phyloP scores from a whole-genome alignment of 2,888 invertebrate species.

The Liposcelis brunnea region DNA sequence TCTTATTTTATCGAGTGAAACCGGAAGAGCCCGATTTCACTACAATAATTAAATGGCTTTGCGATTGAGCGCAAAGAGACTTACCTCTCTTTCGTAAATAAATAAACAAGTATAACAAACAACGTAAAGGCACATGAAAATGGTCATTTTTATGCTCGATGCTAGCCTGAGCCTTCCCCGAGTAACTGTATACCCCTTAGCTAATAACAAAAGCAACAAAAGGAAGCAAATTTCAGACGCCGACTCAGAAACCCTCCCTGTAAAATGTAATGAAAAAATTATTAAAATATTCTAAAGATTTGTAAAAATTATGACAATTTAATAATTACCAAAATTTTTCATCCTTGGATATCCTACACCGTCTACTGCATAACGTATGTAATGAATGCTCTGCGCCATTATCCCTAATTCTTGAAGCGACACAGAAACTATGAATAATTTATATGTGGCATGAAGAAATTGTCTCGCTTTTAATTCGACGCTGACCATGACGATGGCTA shows the following conservation, averaged over 20 bases:
- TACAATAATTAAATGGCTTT: too few species aligned
- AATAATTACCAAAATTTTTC: slow-evolving; percentile 26
- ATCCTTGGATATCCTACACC: slow-evolving; percentile 41
- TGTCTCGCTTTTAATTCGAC: slow-evolving; percentile 61
- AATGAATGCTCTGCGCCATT: slow-evolving; percentile 47
- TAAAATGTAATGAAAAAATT: slow-evolving; percentile 19
- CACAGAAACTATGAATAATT: slow-evolving; percentile 59
- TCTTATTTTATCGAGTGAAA: too few species aligned
- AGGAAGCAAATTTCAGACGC: slow-evolving; percentile 59
- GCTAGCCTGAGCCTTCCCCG: slow-evolving; percentile 56
- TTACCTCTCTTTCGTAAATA: slow-evolving; percentile 60
- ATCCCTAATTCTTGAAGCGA: slow-evolving; percentile 53
- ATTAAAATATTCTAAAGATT: not conserved
- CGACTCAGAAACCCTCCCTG: slow-evolving; percentile 56
- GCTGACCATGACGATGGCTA: slow-evolving; percentile 52
- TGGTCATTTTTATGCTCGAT: slow-evolving; percentile 56
- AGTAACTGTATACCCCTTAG: slow-evolving; percentile 82
- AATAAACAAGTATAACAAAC: slow-evolving; percentile 58
- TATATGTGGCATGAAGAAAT: slow-evolving; percentile 74
- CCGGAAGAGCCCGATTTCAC: too few species aligned
- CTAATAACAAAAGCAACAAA: slow-evolving; percentile 60
- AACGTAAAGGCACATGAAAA: slow-evolving; percentile 62
- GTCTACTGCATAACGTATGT: slow-evolving; percentile 56
- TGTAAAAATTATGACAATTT: not conserved
- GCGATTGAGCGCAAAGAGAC: too few species aligned